Conservation (phyloP, 1,140 invertebrate species). For the Vanessa tameamea region DNA sequence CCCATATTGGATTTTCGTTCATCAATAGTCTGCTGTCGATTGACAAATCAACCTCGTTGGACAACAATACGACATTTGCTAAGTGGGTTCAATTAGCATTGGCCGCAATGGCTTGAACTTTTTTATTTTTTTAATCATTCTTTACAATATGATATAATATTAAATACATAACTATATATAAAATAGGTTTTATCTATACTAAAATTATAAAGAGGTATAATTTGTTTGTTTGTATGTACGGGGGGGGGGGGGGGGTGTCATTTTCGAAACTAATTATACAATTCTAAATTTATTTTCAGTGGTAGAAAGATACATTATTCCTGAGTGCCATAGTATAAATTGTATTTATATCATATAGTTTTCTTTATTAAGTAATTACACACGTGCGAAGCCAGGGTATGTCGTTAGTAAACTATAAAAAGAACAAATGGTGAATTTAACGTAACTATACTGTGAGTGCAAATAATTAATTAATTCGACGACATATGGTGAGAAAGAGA, state of each 20-base stretch:
- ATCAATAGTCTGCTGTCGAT: slow-evolving; percentile 26
- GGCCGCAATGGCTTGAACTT: slow-evolving; percentile 13
- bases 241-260: too few relatives aligned
- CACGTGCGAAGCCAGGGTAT: too few relatives aligned
- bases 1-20: background rate
- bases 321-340: too few relatives aligned
- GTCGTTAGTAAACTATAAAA: too few relatives aligned
- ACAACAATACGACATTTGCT: slow-evolving; percentile 44
- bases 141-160: background rate
- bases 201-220: too few relatives aligned
- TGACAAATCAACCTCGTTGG: slow-evolving; percentile 43
- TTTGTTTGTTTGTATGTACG: too few relatives aligned
- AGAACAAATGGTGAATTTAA: background rate
- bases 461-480: background rate
- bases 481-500: background rate
- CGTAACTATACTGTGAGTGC: too few relatives aligned
- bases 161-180: background rate
- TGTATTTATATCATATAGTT: too few relatives aligned
- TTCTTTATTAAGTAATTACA: too few relatives aligned
- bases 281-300: too few relatives aligned
- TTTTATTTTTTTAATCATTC: background rate
- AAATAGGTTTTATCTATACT: background rate
- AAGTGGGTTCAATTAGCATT: slow-evolving; percentile 47
- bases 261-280: too few relatives aligned
- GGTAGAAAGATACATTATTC: too few relatives aligned